phyloP scores from a whole-genome alignment of 23 tunicate species.

The Diplosoma virens region DNA sequence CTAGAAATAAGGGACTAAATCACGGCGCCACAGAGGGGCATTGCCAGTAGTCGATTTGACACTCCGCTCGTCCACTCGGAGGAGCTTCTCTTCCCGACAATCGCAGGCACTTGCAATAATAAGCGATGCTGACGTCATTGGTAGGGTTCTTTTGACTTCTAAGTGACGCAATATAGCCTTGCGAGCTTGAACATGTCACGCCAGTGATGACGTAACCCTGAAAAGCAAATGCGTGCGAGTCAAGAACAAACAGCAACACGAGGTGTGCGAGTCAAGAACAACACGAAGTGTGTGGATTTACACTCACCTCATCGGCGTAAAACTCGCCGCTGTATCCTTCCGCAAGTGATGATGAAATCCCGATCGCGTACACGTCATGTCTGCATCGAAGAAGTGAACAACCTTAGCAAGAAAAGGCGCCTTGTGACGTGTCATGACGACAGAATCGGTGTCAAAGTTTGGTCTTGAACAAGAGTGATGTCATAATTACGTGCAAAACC shows the following conservation, averaged over 20 bases:
- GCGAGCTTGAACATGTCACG: conserved; percentile 59
- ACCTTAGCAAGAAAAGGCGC: too few relatives aligned
- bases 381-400: too few relatives aligned
- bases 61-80: conserved; percentile 53
- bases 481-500: too few relatives aligned
- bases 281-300: too few relatives aligned
- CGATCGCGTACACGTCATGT: conserved; percentile 55
- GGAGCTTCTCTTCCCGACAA: not conserved
- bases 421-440: too few relatives aligned
- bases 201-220: conserved; percentile 77
- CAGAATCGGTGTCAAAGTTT: too few relatives aligned
- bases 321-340: conserved; percentile 69
- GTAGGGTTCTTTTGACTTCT: conserved; percentile 7
- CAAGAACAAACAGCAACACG: not conserved
- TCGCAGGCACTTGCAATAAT: conserved; percentile 38
- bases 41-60: conserved; percentile 90
- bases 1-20: too few relatives aligned
- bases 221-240: too few relatives aligned
- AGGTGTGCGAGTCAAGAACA: not conserved
- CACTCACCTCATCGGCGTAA: conserved; percentile 81
- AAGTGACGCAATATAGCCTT: conserved; percentile 51
- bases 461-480: too few relatives aligned
- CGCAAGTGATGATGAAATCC: conserved; percentile 44
- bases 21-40: too few relatives aligned
- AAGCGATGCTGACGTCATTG: not conserved